Evolutionary conservation across 2,113 vertebrate species (phyloP), one percentile per base, ranked within the genome.

Genomic region (Neolamprologus longior): DNA sequence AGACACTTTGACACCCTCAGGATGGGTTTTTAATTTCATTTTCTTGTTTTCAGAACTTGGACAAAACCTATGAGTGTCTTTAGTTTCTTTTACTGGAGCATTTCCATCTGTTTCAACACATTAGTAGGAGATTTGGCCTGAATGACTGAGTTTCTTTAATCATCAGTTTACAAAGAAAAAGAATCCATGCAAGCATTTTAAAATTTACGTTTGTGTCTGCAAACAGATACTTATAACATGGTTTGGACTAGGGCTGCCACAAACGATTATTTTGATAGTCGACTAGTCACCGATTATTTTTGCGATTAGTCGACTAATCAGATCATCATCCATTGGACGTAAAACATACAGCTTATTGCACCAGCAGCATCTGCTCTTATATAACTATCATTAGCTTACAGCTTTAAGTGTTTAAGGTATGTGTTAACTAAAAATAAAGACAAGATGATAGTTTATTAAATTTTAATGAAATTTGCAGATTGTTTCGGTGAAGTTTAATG

Each of bases 251-350:
- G 45, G 1, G 45, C 45, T 7, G 42, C 42, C 42, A 47, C 42
- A 47, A 47, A 47, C 6, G 6, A 47, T 47, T 47, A 47, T 2
- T 47, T 47, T 47, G 42, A 45, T 0, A 15, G 42, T 45, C 13
- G 13, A 45, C 42, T 45, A 45, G 42, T 45, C 42, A 45, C 42
- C 1, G 13, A 15, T 42, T 42, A 42, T 42, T 42, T 42, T 42
- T 13, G 12, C 0, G 5, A 42, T 45, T 45, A 45, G 42, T 45
- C 1, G 2, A 15, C 13, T 47, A 47, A 47, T 47, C 42, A 47
- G 6, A 47, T 47, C 42, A 15, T 47, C 42, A 47, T 15, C 42
- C 42, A 47, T 4, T 15, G 42, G 42, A 45, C 0, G 1, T 1
- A 45, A 4, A 15, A 4, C 6, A 0, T 45, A 45, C 42, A 45